A percentile compares a stretch with the other conserved stretches of the same genome.
Conservation (phyloP, 1,140 invertebrate genomes). For the Drosophila carrolli region DNA sequence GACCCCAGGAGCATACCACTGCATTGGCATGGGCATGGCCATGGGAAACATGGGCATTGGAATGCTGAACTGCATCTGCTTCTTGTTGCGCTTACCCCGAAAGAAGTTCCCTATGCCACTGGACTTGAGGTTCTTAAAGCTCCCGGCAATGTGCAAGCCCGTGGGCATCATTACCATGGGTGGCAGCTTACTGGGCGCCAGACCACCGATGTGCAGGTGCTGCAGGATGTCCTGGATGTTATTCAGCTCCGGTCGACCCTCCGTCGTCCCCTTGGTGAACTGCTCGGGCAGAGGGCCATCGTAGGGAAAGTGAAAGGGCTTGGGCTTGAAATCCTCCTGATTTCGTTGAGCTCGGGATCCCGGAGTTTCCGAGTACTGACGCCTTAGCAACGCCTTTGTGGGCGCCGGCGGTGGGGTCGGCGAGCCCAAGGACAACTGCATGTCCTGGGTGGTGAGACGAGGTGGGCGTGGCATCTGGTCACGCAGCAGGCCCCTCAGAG, state of each 20-base stretch:
- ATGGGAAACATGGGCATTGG: conserved; percentile 62
- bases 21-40: conserved; percentile 51
- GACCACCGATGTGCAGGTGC: conserved; percentile 59
- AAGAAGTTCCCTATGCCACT: conserved; percentile 79
- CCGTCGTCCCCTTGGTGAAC: conserved; percentile 65
- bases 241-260: conserved; percentile 48
- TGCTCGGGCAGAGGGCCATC: conserved; percentile 76
- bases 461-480: conserved; percentile 78
- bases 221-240: conserved; percentile 81
- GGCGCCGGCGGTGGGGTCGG: conserved; percentile 60
- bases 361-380: conserved; percentile 71
- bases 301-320: conserved; percentile 80
- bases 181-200: conserved; percentile 59
- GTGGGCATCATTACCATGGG: conserved; percentile 82
- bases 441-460: conserved; percentile 66
- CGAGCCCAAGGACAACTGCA: conserved; percentile 57
- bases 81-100: conserved; percentile 73
- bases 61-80: conserved; percentile 73
- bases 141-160: conserved; percentile 73
- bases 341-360: conserved; percentile 42
- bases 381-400: conserved; percentile 52
- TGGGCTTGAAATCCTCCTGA: conserved; percentile 60
- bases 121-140: conserved; percentile 76
- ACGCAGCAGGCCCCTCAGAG: conserved; percentile 57
- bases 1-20: conserved; percentile 27